These are phyloP conservation scores for Florisuga fusca DNA, from an alignment of 2,797 vertebrate genomes.

Conservation along the genomic window DNA sequence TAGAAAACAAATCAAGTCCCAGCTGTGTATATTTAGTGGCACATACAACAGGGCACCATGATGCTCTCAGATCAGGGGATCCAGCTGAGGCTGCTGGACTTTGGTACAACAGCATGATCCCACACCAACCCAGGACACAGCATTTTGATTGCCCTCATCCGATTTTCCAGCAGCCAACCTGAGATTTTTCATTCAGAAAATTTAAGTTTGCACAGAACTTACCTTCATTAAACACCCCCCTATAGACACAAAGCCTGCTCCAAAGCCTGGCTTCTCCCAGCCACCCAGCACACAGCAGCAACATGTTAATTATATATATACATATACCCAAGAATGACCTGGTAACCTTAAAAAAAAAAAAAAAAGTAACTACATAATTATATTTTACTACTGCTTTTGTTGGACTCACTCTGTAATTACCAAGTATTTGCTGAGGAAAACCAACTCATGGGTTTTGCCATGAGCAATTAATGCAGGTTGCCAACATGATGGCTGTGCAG, in stretches of 20 bases:
- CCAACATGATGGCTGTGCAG: not conserved
- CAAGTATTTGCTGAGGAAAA: slow-evolving; percentile 73
- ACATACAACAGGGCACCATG: not conserved
- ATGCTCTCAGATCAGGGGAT: not conserved
- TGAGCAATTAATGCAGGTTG: slow-evolving; percentile 61
- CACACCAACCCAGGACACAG: not conserved
- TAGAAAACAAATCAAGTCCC: not conserved
- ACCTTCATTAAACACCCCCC: not conserved
- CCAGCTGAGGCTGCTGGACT: not conserved
- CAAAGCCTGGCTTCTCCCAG: not conserved
- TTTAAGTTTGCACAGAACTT: not conserved
- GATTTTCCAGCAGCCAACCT: not conserved
- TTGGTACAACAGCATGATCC: not conserved
- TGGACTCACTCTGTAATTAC: slow-evolving; percentile 67
- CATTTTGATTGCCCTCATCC: not conserved
- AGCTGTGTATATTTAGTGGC: not conserved
- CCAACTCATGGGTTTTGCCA: slow-evolving; percentile 54
- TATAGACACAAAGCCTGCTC: not conserved
- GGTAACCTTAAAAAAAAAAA: slow-evolving; percentile 63
- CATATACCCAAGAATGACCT: slow-evolving; percentile 57
- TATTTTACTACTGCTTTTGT: slow-evolving; percentile 60
- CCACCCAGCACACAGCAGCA: slow-evolving; percentile 5
- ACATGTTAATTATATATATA: slow-evolving; percentile 53
- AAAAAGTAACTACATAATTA: slow-evolving; percentile 65
- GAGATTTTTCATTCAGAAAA: not conserved